Conservation (phyloP, 2,797 vertebrate species). For the Otus scops region DNA sequence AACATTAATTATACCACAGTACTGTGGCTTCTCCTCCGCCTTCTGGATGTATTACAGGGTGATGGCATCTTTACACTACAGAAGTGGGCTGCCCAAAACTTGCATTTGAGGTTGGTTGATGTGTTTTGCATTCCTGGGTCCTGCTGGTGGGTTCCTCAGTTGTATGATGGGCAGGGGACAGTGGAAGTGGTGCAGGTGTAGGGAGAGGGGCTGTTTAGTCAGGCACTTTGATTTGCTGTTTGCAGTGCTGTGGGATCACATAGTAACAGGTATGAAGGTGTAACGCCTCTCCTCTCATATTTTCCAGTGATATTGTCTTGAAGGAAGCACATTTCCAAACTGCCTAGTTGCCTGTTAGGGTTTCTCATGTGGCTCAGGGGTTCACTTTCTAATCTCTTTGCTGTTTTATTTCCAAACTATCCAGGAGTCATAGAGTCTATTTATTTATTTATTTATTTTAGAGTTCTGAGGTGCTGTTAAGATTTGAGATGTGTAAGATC, state of each 20-base stretch:
- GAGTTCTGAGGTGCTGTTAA: background rate
- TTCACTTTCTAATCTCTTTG: background rate
- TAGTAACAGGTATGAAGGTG: fast-evolving
- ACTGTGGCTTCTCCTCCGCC: background rate
- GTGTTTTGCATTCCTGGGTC: background rate
- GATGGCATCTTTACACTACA: background rate
- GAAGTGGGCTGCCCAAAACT: background rate
- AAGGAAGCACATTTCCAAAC: background rate
- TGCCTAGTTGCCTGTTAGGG: background rate
- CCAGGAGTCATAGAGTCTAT: background rate
- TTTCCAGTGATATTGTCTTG: background rate
- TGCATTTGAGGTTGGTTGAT: background rate
- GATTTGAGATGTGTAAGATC: background rate
- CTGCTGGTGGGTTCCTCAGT: fast-evolving
- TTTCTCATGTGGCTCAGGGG: background rate
- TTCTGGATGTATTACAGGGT: fast-evolving
- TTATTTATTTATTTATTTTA: background rate
- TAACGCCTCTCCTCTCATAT: background rate
- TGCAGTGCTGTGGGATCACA: background rate
- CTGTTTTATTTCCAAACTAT: background rate
- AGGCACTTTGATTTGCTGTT: background rate
- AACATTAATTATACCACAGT: background rate
- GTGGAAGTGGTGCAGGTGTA: background rate
- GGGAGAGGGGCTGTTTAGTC: background rate
- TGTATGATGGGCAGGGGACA: background rate